phyloP scores from a whole-genome alignment of 1,140 invertebrate species.

The Pachypeltis micranthus region DNA sequence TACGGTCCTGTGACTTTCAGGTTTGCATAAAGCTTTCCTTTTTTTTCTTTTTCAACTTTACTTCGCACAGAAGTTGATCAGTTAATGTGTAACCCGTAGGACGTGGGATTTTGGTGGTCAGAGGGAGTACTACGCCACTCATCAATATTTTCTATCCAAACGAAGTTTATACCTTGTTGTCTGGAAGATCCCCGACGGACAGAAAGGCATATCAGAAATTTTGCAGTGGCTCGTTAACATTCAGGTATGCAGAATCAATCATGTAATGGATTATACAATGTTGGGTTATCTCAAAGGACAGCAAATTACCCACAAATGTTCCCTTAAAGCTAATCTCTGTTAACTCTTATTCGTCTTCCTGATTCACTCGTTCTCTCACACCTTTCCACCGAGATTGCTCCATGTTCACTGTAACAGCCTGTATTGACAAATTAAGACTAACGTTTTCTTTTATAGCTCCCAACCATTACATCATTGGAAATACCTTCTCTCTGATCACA shows the following conservation, averaged over 20 bases:
- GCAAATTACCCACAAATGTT: neutral
- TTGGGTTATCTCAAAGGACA: neutral
- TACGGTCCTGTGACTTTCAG: slow-evolving; percentile 84
- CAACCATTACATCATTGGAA: no score
- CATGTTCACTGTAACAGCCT: no score
- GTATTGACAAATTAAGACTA: no score
- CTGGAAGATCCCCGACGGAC: slow-evolving; percentile 89
- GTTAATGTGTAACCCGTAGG: no score
- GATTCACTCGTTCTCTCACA: no score
- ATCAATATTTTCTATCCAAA: slow-evolving; percentile 96
- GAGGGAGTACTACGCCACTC: slow-evolving; percentile 89
- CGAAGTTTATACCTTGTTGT: slow-evolving; percentile 90
- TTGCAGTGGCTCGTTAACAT: slow-evolving; percentile 93
- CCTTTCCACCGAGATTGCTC: no score
- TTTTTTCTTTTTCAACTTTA: no score
- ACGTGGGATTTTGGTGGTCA: slow-evolving; percentile 99
- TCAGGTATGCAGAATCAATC: slow-evolving; percentile 50
- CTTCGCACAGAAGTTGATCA: no score
- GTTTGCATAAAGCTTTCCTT: slow-evolving; percentile 25
- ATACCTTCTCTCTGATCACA: no score
- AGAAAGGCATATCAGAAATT: slow-evolving; percentile 78
- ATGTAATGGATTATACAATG: neutral
- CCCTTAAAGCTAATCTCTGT: neutral
- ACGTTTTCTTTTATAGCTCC: no score
- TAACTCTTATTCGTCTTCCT: no score